Evolutionary conservation across 35 echinoderm and acorn worm species (phyloP).

Genomic region (Ophiothrix spiculata): DNA sequence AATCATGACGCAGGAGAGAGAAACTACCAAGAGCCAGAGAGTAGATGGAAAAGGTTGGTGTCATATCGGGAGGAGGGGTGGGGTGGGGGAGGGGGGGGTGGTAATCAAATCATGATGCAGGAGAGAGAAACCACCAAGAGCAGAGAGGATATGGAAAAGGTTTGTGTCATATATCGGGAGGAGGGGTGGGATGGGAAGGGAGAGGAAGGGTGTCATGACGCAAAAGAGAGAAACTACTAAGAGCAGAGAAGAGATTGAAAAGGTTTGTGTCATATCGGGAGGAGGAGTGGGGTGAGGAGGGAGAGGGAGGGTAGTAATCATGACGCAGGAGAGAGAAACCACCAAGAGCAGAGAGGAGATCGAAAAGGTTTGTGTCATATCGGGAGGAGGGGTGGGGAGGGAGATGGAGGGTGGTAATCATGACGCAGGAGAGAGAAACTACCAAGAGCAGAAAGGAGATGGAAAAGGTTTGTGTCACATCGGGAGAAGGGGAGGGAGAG

Average conservation of each 20-base stretch:
- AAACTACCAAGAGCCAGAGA: too few relatives aligned
- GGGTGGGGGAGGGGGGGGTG: not conserved
- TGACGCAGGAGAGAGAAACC: too few relatives aligned
- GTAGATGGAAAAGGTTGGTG: too few relatives aligned
- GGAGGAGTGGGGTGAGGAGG: not conserved
- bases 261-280: constrained; percentile 26
- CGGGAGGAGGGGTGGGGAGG: not conserved
- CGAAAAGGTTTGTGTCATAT: too few relatives aligned
- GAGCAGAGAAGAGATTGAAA: constrained; percentile 66
- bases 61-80: not conserved
- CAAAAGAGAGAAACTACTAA: constrained; percentile 57
- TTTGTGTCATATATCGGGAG: too few relatives aligned
- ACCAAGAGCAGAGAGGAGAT: constrained; percentile 54
- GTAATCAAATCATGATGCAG: too few relatives aligned
- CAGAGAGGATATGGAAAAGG: too few relatives aligned
- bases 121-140: too few relatives aligned
- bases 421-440: not conserved
- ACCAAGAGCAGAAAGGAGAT: too few relatives aligned
- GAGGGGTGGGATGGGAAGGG: too few relatives aligned
- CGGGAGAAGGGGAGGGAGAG: constrained; percentile 63
- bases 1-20: constrained; percentile 63
- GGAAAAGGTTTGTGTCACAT: too few relatives aligned
- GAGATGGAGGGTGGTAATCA: not conserved
- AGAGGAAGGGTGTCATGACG: constrained; percentile 55
- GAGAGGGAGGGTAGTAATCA: too few relatives aligned